Percentiles rank a stretch among this genome's conserved stretches.
Conservation (phyloP, 92 coral and sea anemone genomes). For the Nematostella vectensis region DNA sequence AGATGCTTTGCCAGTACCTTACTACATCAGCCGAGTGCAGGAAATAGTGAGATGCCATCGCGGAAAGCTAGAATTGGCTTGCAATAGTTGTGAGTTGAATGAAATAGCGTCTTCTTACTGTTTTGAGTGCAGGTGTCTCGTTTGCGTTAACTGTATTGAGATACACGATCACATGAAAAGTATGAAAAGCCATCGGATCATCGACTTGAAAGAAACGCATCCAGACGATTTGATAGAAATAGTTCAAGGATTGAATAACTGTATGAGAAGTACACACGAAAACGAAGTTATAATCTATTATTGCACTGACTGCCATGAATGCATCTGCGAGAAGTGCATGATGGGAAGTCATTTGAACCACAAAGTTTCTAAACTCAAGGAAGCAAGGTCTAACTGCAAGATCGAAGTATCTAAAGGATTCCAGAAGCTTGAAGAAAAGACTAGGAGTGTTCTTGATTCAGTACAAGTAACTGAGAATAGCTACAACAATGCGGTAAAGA, state of each 20-base stretch:
- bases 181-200: slow-evolving; percentile 47
- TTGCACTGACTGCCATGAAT: slow-evolving; percentile 51
- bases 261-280: slow-evolving; percentile 46
- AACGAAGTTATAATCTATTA: slow-evolving; percentile 38
- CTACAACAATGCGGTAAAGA: slow-evolving; percentile 41
- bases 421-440: slow-evolving; percentile 39
- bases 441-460: slow-evolving; percentile 19
- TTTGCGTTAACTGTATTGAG: slow-evolving; percentile 56
- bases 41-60: slow-evolving; percentile 43
- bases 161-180: slow-evolving; percentile 54
- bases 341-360: slow-evolving; percentile 38
- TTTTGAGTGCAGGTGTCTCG: slow-evolving; percentile 62
- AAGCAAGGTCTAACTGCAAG: slow-evolving; percentile 41
- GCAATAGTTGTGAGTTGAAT: slow-evolving; percentile 61
- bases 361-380: slow-evolving; percentile 27
- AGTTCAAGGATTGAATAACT: slow-evolving; percentile 48
- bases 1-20: slow-evolving; percentile 58
- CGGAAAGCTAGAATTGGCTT: slow-evolving; percentile 44
- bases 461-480: slow-evolving; percentile 31
- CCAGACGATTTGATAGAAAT: slow-evolving; percentile 44
- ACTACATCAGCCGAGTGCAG: slow-evolving; percentile 54
- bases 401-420: slow-evolving; percentile 32
- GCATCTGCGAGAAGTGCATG: slow-evolving; percentile 66
- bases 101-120: slow-evolving; percentile 52
- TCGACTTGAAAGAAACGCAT: slow-evolving; percentile 37